Conservation (phyloP, 2,797 vertebrate genomes). For the Percopsis omiscomaycus region DNA sequence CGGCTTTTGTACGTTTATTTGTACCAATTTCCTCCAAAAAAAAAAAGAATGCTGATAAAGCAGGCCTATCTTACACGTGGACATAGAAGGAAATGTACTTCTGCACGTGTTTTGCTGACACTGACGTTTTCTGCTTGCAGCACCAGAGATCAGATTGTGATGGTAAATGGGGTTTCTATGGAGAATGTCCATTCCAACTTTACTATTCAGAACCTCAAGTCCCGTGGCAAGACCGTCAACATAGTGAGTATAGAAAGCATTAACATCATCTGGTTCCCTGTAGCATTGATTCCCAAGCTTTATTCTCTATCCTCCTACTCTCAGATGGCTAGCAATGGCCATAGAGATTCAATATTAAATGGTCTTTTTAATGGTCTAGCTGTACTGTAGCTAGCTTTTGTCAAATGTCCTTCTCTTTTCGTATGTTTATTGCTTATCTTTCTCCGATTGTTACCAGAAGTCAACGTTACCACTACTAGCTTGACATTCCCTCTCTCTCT, state of each 20-base stretch:
- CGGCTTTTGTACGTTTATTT: constrained; percentile 85
- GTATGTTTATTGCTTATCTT: not conserved
- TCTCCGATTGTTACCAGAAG: not conserved
- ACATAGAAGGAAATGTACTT: not conserved
- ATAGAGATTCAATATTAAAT: too few species aligned
- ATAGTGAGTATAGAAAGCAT: constrained; percentile 79
- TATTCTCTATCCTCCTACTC: too few species aligned
- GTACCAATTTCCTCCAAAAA: not conserved
- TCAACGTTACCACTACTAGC: not conserved
- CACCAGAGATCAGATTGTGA: constrained; percentile 88
- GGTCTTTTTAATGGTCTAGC: too few species aligned
- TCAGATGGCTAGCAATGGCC: too few species aligned
- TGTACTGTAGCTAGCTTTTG: too few species aligned
- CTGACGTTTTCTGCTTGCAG: constrained; percentile 64
- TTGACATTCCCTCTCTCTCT: not conserved
- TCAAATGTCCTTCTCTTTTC: not conserved
- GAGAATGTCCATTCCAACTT: constrained; percentile 84
- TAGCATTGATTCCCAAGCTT: not conserved
- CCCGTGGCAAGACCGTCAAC: constrained; percentile 83
- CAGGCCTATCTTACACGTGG: not conserved
- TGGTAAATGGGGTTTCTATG: constrained; percentile 95
- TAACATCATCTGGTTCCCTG: not conserved
- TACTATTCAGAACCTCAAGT: constrained; percentile 90
- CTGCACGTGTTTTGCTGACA: constrained; percentile 4
- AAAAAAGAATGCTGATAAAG: too few species aligned